Base-by-base conservation (phyloP, 2,888 invertebrate genomes). In the Boloria selene region DNA sequence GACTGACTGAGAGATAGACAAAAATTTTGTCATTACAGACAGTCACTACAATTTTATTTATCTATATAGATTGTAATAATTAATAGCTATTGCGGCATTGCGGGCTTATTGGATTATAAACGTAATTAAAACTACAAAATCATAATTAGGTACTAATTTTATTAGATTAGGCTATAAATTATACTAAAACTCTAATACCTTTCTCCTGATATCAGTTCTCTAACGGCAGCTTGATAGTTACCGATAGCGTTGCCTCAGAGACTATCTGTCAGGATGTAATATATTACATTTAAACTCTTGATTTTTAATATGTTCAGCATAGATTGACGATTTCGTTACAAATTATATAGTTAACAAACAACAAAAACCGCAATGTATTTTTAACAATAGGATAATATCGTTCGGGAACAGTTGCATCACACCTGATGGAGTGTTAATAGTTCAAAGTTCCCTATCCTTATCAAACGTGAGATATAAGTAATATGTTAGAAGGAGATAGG, bases 151-250 rank as follows among this genome's bases (percentile, higher is more conserved):
- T n/a, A n/a, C n/a, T 13, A 44, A 10, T 4, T 6, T 7, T 49
- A n/a, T 26, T n/a, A 31, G 26, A 2, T 49, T 16, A 16, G 47
- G 16, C 13, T 3, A 22, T 59, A 38, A 38, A 4, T 47, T 17
- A 59, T 26, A 49, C 31, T 59, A 10, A 49, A 59, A 49, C 17
- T 31, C 17, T 17, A 31, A 58, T 13, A 47, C 17, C 49, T 38
- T 31, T 49, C 44, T 22, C 17, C 13, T 18, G 22, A 31, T 51
- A 61, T 42, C n/a, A 51, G 38, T 52, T 62, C n/a, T 64, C 45
- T 61, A 85, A 85, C 84, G 83, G 82, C 78, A 78, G 80, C 81
- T 84, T 84, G 82, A 85, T 85, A 82, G 83, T 54, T 82, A 74
- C 74, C 72, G 81, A 80, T 83, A 84, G 84, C 82, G 81, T 82